Evolutionary conservation across 2,888 invertebrate genomes (phyloP), one percentile per base, ranked within the genome.

Genomic region (Drosophila leonis): DNA sequence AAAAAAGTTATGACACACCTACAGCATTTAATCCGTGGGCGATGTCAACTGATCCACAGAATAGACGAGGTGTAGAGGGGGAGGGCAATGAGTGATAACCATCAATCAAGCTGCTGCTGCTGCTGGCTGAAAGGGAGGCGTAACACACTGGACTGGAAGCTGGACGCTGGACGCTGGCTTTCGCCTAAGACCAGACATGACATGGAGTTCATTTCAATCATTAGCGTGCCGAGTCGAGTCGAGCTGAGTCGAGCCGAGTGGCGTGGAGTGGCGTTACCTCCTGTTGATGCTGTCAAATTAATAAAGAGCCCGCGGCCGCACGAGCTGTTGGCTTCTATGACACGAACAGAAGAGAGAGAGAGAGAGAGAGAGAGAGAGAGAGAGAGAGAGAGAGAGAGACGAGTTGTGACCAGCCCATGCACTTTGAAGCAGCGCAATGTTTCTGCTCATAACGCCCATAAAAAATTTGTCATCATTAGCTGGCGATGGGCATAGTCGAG

Each of bases 231-330:
- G 68, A 65, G 78, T 49, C 62, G 31, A 56, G 55, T 52, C 55
- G 59, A 59, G 44, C 18, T 13, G 62, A 54, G 52, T 31, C 42
- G 24, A 24, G 79, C 78, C 67, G 66, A 64, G 75, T 44, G 35
- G 52, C 24, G 5, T 35, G 52, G 20, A 52, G 52, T 52, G 64
- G 27, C 20, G 72, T 56, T 73, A 64, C 75, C 74, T 64, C 80
- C 83, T 83, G 80, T 91, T 90, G 91, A 91, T 88, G 90, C 82
- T 85, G 89, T 90, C 90, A 90, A 90, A 91, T 91, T 90, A 88
- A 90, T 90, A 91, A 88, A 88, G 87, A 88, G 80, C 84, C 84
- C 65, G 56, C 65, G 73, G 72, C 60, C 66, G 33, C 66, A 37
- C n/a, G 39, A 35, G 48, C 55, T 57, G 27, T 15, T 37, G 52